Evolutionary conservation across 2,113 vertebrate species (phyloP).

Genomic region (Puffinus mauretanicus): DNA sequence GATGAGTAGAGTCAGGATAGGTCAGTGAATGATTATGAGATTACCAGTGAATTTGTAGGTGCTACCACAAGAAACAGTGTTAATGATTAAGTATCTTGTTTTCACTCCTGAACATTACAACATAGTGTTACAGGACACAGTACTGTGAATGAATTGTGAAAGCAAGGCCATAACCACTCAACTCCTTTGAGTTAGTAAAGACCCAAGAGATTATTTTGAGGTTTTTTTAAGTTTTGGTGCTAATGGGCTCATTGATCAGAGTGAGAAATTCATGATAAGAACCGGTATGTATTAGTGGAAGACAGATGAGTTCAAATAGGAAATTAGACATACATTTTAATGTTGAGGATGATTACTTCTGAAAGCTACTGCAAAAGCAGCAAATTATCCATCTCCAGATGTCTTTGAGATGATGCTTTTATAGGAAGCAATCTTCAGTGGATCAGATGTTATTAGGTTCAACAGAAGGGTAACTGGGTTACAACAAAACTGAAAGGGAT

Average conservation of each 20-base stretch:
- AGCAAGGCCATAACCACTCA: neutral
- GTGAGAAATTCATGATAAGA: neutral
- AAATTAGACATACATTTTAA: neutral
- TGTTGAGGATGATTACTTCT: constrained; percentile 12
- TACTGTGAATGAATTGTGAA: neutral
- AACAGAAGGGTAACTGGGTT: neutral
- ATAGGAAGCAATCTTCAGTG: neutral
- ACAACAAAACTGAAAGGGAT: neutral
- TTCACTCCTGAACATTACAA: neutral
- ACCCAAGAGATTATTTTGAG: neutral
- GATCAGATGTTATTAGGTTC: neutral
- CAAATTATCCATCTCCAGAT: neutral
- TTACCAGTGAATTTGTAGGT: neutral
- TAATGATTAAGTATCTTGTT: neutral
- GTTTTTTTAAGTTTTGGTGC: neutral
- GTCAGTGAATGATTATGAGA: neutral
- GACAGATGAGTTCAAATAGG: neutral
- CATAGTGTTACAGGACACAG: neutral
- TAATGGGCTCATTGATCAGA: constrained; percentile 19
- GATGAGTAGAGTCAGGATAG: neutral
- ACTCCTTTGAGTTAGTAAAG: neutral
- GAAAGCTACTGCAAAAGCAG: neutral
- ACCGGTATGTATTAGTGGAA: neutral
- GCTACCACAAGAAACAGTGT: neutral
- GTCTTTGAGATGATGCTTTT: neutral